phyloP scores from a whole-genome alignment of 2,797 vertebrate species.

The Sebastes vulpes region DNA sequence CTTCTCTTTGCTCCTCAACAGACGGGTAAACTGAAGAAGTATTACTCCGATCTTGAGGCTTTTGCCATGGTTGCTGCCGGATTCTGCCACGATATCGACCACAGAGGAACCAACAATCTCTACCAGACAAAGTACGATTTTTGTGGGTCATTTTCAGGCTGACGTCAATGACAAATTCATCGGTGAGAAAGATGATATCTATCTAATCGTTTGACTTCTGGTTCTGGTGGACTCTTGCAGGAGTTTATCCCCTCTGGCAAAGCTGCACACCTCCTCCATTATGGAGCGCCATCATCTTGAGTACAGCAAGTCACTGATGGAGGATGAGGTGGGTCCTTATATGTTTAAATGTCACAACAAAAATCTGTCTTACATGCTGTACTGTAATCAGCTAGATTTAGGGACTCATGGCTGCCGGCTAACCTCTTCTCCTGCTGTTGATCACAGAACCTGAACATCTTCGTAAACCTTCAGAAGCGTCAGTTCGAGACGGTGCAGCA shows the following conservation, averaged over 20 bases:
- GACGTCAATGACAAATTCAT: background rate
- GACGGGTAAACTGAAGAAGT: conserved; percentile 96
- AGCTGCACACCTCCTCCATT: conserved; percentile 92
- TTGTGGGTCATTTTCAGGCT: background rate
- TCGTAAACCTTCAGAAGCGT: conserved; percentile 93
- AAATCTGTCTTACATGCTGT: background rate
- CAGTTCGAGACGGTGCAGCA: conserved; percentile 95
- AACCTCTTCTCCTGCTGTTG: background rate
- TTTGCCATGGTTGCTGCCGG: conserved; percentile 96
- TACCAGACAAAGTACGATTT: conserved; percentile 92
- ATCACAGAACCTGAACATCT: conserved; percentile 93
- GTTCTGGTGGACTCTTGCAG: conserved; percentile 67
- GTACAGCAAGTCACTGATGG: conserved; percentile 93
- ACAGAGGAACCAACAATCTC: conserved; percentile 96
- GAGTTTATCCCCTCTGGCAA: conserved; percentile 91
- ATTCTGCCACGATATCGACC: conserved; percentile 97
- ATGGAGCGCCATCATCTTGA: conserved; percentile 94
- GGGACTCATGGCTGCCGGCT: background rate
- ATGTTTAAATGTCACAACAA: background rate
- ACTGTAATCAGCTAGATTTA: background rate
- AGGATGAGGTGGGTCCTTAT: conserved; percentile 87
- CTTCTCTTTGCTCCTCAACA: conserved; percentile 52
- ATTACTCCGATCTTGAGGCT: conserved; percentile 94
- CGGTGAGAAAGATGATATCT: background rate
- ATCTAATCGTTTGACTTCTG: background rate